Base-by-base conservation (phyloP, 2,113 vertebrate species). In the Anseranas semipalmata region DNA sequence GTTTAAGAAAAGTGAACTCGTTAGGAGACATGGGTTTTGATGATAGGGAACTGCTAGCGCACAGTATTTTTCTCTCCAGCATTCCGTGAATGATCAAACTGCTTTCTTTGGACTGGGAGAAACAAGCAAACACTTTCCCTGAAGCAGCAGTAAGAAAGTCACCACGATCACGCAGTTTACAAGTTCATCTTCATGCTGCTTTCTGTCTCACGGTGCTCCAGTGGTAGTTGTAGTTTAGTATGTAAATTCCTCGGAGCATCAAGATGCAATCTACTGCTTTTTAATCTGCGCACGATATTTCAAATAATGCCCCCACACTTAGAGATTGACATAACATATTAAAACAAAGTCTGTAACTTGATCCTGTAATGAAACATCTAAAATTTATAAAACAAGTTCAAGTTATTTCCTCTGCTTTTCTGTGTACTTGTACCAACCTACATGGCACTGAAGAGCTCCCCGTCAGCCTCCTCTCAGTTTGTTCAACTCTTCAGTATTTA, bases 1-100 rank as follows among this genome's bases (percentile, higher is more conserved):
- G 48, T 45, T 74, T 85, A 68, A 89, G 88, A 92, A 70, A 90
- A 90, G 45, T n/a, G 70, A 94, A 66, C 80, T 89, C 82, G 66
- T 62, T 77, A 76, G 63, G 55, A 70, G 12, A 76, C 3, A 1
- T 14, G 24, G 3, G 10, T 89, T 94, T 74, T 75, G n/a, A 56
- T 45, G 73, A 78, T 5, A 25, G 62, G 63, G 25, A 82, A 81
- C 21, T 58, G 21, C 9, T 58, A 93, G 45, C 11, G 10, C 58
- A 53, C 41, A 52, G 13, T 27, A 30, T 52, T 68, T 78, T 79
- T 79, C 60, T 55, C 39, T 81, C 43, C 46, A 33, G 9, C 11
- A 53, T 55, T 30, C 46, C 22, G 7, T 35, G 32, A 87, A 32
- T 24, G 21, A 14, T 41, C 27, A 48, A 86, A 75, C 24, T 77